phyloP scores from a whole-genome alignment of 2,888 invertebrate genomes.

The Ametastegia equiseti region DNA sequence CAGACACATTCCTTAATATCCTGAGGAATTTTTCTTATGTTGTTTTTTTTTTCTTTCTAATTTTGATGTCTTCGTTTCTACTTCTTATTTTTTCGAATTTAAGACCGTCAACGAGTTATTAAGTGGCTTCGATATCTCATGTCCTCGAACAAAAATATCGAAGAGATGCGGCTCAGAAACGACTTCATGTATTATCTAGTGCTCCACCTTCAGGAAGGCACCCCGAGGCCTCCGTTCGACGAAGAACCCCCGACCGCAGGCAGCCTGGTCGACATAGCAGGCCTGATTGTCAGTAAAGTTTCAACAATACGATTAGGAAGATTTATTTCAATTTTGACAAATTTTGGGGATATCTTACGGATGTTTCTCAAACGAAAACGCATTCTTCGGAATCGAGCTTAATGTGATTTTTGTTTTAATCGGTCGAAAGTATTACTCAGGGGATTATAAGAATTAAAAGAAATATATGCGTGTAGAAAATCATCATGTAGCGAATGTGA shows the following conservation, averaged over 20 bases:
- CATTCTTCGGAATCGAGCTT: no score
- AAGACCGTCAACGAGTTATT: conserved; percentile 76
- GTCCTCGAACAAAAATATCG: conserved; percentile 73
- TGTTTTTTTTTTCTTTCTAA: conserved; percentile 9
- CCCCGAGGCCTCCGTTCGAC: conserved; percentile 57
- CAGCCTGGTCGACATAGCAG: conserved; percentile 68
- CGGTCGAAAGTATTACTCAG: no score
- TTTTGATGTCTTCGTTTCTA: no score
- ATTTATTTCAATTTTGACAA: no score
- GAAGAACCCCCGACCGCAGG: conserved; percentile 51
- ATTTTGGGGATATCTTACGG: no score
- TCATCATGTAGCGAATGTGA: no score
- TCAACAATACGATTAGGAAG: background rate
- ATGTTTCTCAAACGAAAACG: no score
- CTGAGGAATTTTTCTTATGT: no score
- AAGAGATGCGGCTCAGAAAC: conserved; percentile 78
- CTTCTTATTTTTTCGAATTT: background rate
- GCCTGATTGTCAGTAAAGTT: conserved; percentile 73
- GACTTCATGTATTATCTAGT: conserved; percentile 75
- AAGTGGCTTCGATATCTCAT: conserved; percentile 78
- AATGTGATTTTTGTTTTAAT: no score
- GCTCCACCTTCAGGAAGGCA: conserved; percentile 58
- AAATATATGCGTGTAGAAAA: no score
- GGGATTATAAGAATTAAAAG: no score
- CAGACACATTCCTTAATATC: no score